Percentiles rank a stretch among this genome's conserved stretches.
Conservation (phyloP, 2,888 invertebrate species). For the Icerya purchasi region DNA sequence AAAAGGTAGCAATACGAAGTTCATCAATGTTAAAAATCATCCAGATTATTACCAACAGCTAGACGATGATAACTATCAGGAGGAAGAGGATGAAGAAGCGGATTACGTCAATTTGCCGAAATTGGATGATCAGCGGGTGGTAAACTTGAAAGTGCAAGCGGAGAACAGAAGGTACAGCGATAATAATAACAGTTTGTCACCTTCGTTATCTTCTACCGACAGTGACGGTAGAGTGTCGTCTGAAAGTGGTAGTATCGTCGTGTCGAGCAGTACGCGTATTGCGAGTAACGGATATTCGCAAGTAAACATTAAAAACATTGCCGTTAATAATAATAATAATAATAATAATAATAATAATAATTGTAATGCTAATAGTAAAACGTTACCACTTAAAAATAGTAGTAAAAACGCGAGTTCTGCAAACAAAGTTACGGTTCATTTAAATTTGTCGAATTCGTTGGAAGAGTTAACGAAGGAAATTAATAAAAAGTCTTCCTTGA, state of each 20-base stretch:
- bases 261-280: slow-evolving; percentile 2
- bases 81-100: slow-evolving; percentile 12
- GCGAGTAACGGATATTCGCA: slow-evolving; percentile 14
- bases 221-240: slow-evolving; percentile 3
- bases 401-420: too few species aligned
- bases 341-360: too few species aligned
- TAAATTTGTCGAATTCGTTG: slow-evolving; percentile 17
- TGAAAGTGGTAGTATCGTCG: slow-evolving; percentile 2
- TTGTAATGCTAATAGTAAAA: too few species aligned
- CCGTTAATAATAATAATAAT: not conserved
- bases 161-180: slow-evolving; percentile 4
- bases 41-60: too few species aligned
- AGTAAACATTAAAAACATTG: slow-evolving; percentile 13
- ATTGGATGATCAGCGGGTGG: not conserved
- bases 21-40: not conserved
- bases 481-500: slow-evolving; percentile 14
- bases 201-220: slow-evolving; percentile 1
- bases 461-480: slow-evolving; percentile 18
- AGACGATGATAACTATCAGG: not conserved
- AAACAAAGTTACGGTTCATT: too few species aligned
- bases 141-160: slow-evolving; percentile 10
- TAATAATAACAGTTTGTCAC: not conserved
- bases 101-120: slow-evolving; percentile 15
- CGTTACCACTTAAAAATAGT: too few species aligned
- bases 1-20: not conserved